phyloP scores from a whole-genome alignment of 23 tunicate species.

The Styela plicata region DNA sequence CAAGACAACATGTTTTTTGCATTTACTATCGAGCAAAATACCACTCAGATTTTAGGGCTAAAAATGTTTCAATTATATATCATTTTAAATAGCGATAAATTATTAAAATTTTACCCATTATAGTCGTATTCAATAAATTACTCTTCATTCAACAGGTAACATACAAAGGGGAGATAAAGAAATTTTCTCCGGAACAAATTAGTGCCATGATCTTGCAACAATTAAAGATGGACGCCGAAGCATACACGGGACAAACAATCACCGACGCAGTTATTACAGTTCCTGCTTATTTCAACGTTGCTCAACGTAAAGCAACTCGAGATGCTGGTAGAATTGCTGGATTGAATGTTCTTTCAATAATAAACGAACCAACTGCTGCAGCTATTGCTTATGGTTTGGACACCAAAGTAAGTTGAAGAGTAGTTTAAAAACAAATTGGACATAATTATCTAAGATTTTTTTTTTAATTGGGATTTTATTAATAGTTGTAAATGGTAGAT shows the following conservation, averaged over 20 bases:
- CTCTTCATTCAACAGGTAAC: too few species aligned
- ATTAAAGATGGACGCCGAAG: slow-evolving; percentile 94
- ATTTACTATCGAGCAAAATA: too few species aligned
- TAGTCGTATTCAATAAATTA: too few species aligned
- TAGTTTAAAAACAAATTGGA: background rate
- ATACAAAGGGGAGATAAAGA: too few species aligned
- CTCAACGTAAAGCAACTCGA: slow-evolving; percentile 88
- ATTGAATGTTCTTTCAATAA: slow-evolving; percentile 58
- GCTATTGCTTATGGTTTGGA: slow-evolving; percentile 82
- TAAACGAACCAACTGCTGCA: slow-evolving; percentile 95
- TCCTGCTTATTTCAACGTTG: slow-evolving; percentile 96
- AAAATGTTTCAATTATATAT: too few species aligned
- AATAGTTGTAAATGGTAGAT: too few species aligned
- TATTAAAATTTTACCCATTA: too few species aligned
- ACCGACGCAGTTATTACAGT: slow-evolving; percentile 93
- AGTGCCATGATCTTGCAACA: slow-evolving; percentile 80
- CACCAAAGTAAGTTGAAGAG: slow-evolving; percentile 25
- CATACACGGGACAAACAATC: slow-evolving; percentile 66
- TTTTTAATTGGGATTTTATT: background rate
- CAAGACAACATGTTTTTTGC: too few species aligned
- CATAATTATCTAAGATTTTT: background rate
- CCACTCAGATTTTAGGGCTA: too few species aligned
- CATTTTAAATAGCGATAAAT: too few species aligned
- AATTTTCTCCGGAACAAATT: slow-evolving; percentile 90
- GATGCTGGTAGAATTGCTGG: slow-evolving; percentile 76